A percentile compares a stretch with the other conserved stretches of the same genome.
Evolutionary conservation across 2,888 invertebrate species (phyloP).

Genomic region (Atrina japonica): DNA sequence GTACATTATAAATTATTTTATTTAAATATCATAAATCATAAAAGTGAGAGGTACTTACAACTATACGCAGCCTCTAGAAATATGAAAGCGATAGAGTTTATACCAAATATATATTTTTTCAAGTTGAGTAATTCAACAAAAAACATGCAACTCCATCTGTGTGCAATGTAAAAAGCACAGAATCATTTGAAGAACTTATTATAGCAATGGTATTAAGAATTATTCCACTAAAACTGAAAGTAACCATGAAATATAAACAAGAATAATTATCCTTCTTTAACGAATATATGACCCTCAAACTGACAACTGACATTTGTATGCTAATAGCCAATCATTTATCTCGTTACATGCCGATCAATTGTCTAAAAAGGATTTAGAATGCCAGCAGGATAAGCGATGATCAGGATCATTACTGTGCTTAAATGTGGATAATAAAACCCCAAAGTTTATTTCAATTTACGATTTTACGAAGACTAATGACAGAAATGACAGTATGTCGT

Average conservation of each 20-base stretch:
- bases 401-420: constrained; percentile 43
- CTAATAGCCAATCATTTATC: constrained; percentile 49
- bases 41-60: no score
- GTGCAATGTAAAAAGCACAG: no score
- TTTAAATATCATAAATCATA: no score
- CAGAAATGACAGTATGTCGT: constrained; percentile 37
- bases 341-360: constrained; percentile 46
- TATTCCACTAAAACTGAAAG: neutral
- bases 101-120: no score
- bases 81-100: no score
- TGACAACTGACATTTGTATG: constrained; percentile 50
- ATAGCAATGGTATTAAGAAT: no score
- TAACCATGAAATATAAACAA: constrained; percentile 9
- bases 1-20: no score
- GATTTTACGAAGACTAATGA: constrained; percentile 43
- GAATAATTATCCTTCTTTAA: constrained; percentile 8
- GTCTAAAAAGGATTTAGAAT: constrained; percentile 40
- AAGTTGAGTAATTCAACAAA: no score
- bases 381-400: constrained; percentile 45
- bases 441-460: constrained; percentile 51
- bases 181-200: no score
- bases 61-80: no score
- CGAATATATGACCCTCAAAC: constrained; percentile 28
- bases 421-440: constrained; percentile 50
- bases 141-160: no score